phyloP scores from a whole-genome alignment of 2,888 invertebrate genomes.

The Helleia helle region DNA sequence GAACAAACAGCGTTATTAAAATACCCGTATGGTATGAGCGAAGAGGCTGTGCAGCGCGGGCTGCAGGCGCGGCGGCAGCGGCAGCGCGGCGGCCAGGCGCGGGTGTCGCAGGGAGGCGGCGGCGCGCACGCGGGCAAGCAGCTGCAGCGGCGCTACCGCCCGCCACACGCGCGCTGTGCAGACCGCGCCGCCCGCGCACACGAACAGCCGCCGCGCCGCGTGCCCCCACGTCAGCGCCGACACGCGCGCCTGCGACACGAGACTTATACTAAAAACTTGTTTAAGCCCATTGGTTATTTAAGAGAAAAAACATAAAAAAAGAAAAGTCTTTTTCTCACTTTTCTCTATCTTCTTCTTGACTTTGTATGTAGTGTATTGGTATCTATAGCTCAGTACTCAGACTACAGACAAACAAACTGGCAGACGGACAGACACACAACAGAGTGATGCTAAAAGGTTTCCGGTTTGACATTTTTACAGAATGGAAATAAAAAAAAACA shows the following conservation, averaged over 20 bases:
- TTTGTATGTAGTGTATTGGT: too few species aligned
- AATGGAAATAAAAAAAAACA: too few species aligned
- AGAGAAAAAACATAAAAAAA: too few species aligned
- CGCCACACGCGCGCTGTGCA: slow-evolving; percentile 96
- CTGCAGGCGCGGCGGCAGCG: slow-evolving; percentile 90
- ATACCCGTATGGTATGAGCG: slow-evolving; percentile 94
- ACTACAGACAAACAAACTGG: not conserved
- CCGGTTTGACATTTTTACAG: too few species aligned
- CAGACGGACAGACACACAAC: too few species aligned
- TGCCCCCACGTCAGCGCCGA: slow-evolving; percentile 99
- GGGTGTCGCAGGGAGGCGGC: slow-evolving; percentile 84
- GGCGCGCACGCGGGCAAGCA: slow-evolving; percentile 88
- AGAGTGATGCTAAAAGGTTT: too few species aligned
- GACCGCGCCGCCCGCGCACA: slow-evolving; percentile 85
- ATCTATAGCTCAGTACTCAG: too few species aligned
- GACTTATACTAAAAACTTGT: not conserved
- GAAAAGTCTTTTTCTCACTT: too few species aligned
- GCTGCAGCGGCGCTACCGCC: slow-evolving; percentile 91
- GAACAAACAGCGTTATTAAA: too few species aligned
- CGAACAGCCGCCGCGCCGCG: slow-evolving; percentile 95
- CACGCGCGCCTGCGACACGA: slow-evolving; percentile 78
- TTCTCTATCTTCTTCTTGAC: too few species aligned
- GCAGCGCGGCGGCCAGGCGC: slow-evolving; percentile 82
- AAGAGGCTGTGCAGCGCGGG: slow-evolving; percentile 90
- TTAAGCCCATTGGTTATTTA: too few species aligned